Evolutionary conservation across 2,113 vertebrate species (phyloP).

Genomic region (Corythoichthys intestinalis): DNA sequence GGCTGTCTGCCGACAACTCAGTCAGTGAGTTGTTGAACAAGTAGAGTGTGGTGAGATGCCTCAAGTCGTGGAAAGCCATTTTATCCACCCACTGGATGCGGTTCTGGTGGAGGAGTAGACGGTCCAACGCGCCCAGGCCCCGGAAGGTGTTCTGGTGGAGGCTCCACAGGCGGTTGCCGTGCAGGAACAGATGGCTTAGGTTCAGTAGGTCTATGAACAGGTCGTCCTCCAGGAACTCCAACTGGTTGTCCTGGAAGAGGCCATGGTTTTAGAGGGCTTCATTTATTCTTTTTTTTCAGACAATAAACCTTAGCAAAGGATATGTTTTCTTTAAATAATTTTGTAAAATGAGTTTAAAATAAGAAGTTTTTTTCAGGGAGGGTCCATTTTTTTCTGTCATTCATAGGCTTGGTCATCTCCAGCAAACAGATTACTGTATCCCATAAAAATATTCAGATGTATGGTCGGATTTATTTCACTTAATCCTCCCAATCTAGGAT

Average conservation of each 20-base stretch:
- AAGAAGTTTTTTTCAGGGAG: background rate
- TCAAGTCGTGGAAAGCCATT: conserved; percentile 89
- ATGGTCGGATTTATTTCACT: no score
- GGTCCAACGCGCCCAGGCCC: conserved; percentile 89
- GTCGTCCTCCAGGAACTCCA: conserved; percentile 93
- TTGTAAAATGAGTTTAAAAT: background rate
- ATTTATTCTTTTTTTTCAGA: background rate
- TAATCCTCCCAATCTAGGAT: no score
- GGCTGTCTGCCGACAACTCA: conserved; percentile 81
- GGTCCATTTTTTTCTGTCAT: no score
- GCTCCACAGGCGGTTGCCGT: conserved; percentile 91
- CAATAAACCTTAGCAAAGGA: no score
- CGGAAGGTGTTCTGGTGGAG: conserved; percentile 92
- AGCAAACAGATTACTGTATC: background rate
- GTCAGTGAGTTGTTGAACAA: conserved; percentile 95
- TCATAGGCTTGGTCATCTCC: no score
- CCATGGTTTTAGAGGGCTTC: background rate
- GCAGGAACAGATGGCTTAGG: conserved; percentile 96
- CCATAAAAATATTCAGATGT: no score
- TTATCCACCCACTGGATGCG: conserved; percentile 89
- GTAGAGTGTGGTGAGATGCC: conserved; percentile 89
- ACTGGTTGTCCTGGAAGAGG: conserved; percentile 81
- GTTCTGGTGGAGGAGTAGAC: conserved; percentile 94
- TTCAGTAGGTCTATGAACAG: conserved; percentile 94
- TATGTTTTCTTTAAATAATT: background rate